Percentiles rank a stretch among this genome's conserved stretches.
These are phyloP conservation scores for Escarpia spicata DNA, from an alignment of 2,888 invertebrate species.

Conservation along the genomic window DNA sequence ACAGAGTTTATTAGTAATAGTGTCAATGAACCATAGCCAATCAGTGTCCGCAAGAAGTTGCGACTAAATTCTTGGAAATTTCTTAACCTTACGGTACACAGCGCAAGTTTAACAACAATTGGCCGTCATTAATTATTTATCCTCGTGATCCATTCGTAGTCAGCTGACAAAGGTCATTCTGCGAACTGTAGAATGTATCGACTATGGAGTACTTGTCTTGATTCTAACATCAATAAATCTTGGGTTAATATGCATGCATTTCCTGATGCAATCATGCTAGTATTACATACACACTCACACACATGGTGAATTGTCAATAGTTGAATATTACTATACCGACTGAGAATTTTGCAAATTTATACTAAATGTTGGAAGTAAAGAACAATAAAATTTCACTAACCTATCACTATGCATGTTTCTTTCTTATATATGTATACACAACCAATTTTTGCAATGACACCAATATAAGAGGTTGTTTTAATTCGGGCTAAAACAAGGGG, in stretches of 20 bases:
- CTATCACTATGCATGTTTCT: neutral
- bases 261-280: neutral
- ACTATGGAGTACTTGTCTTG: neutral
- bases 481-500: too few species aligned
- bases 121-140: slow-evolving; percentile 2
- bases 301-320: neutral
- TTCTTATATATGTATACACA: neutral
- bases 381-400: too few species aligned
- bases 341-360: neutral
- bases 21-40: neutral
- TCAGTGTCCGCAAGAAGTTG: neutral
- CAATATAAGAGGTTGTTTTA: neutral
- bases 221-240: neutral
- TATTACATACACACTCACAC: neutral
- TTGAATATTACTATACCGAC: neutral
- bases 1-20: neutral
- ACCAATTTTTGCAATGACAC: neutral
- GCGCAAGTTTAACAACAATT: neutral
- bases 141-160: neutral
- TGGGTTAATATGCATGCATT: neutral
- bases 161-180: neutral
- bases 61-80: neutral
- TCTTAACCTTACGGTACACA: neutral
- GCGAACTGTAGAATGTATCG: neutral
- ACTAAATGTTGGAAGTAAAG: too few species aligned